Evolutionary conservation across 2,113 vertebrate species (phyloP), one percentile per base, ranked within the genome.

Genomic region (Eulemur macaco): DNA sequence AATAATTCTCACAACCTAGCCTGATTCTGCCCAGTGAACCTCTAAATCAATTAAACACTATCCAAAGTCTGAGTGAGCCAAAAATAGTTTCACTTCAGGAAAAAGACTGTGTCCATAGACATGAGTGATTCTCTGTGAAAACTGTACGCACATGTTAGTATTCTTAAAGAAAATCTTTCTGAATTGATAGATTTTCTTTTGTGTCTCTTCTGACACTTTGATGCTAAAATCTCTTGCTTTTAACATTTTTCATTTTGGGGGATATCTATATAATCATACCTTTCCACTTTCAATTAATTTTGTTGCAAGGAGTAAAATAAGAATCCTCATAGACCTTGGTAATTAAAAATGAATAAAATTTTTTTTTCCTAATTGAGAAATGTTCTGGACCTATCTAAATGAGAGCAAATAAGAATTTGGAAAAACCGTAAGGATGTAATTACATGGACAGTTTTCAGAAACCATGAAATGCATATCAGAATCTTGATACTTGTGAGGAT

Each of bases 321-420:
- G 37, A 81, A 60, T 80, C 4, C 8, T 17, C n/a, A 69, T 31
- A 0, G 3, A 76, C 12, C 14, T 89, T 23, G 74, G 60, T 60
- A 97, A 92, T 60, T 39, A 92, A 42, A 95, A 96, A 94, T 39
- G 31, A 83, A 39, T 13, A 77, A 68, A 68, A 73, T 73, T 78
- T 83, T 78, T 83, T 87, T 37, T 73, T 50, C 18, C 1, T 80
- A 89, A 86, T 54, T 91, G 47, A 86, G 31, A 94, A 94, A 42
- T 83, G 6, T 50, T 54, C 31, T 71, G 7, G 5, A 17, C 4
- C n/a, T 66, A 54, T 47, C 29, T 82, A 92, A 96, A 73, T 54
- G n/a, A 60, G 27, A 34, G 10, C 14, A 92, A 89, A 87, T 84
- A 87, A 91, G 73, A 74, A 64, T 5, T 73, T 71, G 21, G 7